These are phyloP conservation scores for Epinephelus coioides DNA, from an alignment of 2,797 vertebrate species.

Conservation along the genomic window DNA sequence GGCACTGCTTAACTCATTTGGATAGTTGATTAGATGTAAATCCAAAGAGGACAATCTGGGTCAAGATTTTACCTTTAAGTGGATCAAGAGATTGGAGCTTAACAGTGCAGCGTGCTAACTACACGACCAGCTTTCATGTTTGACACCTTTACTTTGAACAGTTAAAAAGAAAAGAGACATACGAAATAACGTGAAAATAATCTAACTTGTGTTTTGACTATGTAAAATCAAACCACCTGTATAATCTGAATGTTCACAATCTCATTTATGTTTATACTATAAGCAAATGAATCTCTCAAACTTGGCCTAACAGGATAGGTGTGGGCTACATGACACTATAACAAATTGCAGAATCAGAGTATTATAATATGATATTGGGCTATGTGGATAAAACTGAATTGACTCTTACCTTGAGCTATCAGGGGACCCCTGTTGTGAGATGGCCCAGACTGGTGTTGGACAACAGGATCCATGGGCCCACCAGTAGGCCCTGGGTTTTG, in stretches of 20 bases:
- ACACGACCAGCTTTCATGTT: constrained; percentile 62
- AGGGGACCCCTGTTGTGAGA: constrained; percentile 87
- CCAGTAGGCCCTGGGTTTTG: constrained; percentile 75
- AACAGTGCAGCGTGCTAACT: constrained; percentile 50
- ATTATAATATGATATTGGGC: neutral
- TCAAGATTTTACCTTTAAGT: constrained; percentile 82
- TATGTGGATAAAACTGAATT: too few relatives aligned
- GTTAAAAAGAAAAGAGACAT: constrained; percentile 8
- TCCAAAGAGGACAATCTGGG: constrained; percentile 75
- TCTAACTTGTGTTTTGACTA: neutral
- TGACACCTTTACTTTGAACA: constrained; percentile 54
- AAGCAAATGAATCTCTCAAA: neutral
- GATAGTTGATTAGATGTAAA: constrained; percentile 73
- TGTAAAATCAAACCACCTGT: neutral
- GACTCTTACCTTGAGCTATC: constrained; percentile 88
- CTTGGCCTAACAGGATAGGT: neutral
- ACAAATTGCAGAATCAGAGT: neutral
- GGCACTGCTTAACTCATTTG: constrained; percentile 66
- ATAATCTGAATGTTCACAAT: constrained; percentile 1
- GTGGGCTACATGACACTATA: neutral
- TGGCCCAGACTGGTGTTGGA: constrained; percentile 90
- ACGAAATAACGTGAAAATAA: neutral
- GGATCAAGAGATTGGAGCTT: constrained; percentile 78
- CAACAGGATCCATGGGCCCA: constrained; percentile 83
- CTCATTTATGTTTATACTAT: neutral